Evolutionary conservation across 1,140 invertebrate genomes (phyloP).

Genomic region (Panulirus ornatus): DNA sequence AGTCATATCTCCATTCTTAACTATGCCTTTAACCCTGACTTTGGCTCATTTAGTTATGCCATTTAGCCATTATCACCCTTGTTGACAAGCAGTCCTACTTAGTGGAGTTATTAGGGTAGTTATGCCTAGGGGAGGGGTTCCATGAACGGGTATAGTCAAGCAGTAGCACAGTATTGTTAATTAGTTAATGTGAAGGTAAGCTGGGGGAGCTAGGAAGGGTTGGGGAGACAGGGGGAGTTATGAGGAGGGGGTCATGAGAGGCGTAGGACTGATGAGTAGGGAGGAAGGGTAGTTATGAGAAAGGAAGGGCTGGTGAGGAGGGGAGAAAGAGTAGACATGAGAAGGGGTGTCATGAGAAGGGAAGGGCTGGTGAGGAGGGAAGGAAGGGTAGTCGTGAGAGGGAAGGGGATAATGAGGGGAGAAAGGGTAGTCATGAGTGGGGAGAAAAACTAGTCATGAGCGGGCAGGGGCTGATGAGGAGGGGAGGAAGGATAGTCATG

Average conservation of each 20-base stretch:
- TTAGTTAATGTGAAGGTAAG: conserved; percentile 54
- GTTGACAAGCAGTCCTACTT: conserved; percentile 31
- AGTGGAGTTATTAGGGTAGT: conserved; percentile 15
- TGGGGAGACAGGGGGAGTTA: too few species aligned
- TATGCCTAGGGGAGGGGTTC: not conserved
- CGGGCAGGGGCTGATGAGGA: conserved; percentile 1
- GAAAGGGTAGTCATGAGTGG: not conserved
- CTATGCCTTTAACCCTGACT: conserved; percentile 39
- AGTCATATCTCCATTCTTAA: conserved; percentile 39
- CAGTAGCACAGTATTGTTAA: conserved; percentile 16
- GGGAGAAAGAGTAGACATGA: not conserved
- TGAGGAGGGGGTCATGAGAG: not conserved
- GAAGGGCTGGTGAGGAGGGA: not conserved
- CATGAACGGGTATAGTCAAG: conserved; percentile 6
- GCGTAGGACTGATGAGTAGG: not conserved
- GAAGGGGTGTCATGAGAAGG: not conserved
- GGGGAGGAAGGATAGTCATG: not conserved
- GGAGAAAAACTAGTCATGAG: not conserved
- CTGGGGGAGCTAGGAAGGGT: too few species aligned
- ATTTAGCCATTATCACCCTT: conserved; percentile 43
- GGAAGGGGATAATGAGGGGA: not conserved
- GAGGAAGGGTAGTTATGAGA: conserved; percentile 9
- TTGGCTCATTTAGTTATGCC: conserved; percentile 16
- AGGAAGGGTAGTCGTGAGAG: not conserved
- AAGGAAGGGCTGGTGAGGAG: not conserved